Conservation (phyloP, 2,113 vertebrate species). For the Marcusenius ussheri region DNA sequence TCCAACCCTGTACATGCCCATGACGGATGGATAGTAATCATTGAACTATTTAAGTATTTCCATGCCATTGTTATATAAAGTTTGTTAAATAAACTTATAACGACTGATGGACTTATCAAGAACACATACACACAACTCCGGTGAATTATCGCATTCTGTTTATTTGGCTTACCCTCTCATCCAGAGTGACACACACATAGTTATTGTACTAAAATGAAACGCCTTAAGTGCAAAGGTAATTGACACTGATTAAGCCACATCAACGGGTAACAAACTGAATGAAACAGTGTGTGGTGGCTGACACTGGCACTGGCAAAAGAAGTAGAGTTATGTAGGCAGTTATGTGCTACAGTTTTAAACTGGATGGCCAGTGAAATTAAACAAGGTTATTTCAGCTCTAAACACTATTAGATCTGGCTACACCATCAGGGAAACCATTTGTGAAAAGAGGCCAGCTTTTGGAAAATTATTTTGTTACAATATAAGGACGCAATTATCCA, state of each 20-base stretch:
- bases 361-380: neutral
- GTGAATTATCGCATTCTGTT: neutral
- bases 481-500: neutral
- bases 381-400: neutral
- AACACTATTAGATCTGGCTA: neutral
- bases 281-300: neutral
- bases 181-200: neutral
- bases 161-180: neutral
- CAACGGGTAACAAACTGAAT: neutral
- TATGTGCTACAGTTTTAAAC: neutral
- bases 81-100: neutral
- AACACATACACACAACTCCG: neutral
- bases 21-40: neutral
- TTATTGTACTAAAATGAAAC: neutral
- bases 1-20: neutral
- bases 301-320: neutral
- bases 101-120: neutral
- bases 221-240: constrained; percentile 6
- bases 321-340: neutral
- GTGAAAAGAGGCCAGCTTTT: neutral
- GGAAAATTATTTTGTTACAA: neutral
- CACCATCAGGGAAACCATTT: neutral
- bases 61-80: neutral
- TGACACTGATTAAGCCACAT: neutral
- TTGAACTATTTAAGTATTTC: neutral